Base-by-base conservation (phyloP, 2,797 vertebrate genomes). In the Jordanella pulchra region DNA sequence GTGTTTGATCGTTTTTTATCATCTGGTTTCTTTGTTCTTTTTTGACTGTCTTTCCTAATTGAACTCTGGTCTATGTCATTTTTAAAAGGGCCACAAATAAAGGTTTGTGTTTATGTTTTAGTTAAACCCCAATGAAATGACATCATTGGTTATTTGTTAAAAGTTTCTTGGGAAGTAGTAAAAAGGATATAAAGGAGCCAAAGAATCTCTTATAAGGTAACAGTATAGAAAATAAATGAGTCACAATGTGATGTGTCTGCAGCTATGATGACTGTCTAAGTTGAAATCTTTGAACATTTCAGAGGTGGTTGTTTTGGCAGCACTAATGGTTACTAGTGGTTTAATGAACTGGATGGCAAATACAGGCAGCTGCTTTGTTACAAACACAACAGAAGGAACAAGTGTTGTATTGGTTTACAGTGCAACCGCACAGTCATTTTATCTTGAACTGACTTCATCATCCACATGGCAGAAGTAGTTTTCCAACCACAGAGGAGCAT, bases 401-500 rank as follows among this genome's bases (percentile, higher is more conserved):
- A 76, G 51, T 65, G 12, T 35, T 48, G 28, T 65, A 50, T 76
- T 44, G 2, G 67, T 67, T 80, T 78, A 73, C 56, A 55, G 27
- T 21, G 17, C 77, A 77, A 61, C 63, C 72, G 39, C 48, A 45
- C 51, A 73, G 53, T 65, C 32, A 47, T 56, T 66, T 73, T 27
- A 48, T 39, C 56, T 73, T 53, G 61, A 70, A 60, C 63, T 67
- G 79, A 76, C 71, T 78, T 74, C 53, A 42, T 82, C 61, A 63
- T 45, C 55, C 63, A 61, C 74, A 56, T 50, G 54, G 75, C 55
- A 70, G 54, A 51, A 67, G 63, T 28, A 54, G 44, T 67, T 84
- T 81, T 77, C 76, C 68, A 69, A 48, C 60, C 69, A 74, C 76
- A 58, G 32, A 39, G 48, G 73, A 65, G n/a, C 51, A 84, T 56